Base-by-base conservation (phyloP, 2,113 vertebrate species). In the Pogona vitticeps region DNA sequence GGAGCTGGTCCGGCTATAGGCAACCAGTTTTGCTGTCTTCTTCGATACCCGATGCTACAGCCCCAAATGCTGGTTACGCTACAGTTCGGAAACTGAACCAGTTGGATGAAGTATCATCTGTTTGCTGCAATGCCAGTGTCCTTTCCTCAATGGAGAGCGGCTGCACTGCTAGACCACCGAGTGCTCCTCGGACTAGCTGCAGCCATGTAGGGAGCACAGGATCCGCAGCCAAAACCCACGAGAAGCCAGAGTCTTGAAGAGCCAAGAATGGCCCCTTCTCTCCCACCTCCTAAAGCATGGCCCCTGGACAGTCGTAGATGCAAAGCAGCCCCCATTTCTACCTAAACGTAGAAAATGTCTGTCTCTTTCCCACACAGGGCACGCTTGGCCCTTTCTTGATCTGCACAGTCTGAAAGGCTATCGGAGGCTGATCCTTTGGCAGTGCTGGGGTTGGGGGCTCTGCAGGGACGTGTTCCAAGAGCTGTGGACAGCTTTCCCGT, bases 381-480 rank as follows among this genome's bases (percentile, higher is more conserved):
- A 31, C 52, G 15, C 18, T 87, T 23, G 88, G 52, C 61, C 52
- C 81, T 0, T 12, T 95, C 90, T 93, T 95, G 77, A 95, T 95
- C 80, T 94, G 88, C 6, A 95, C 92, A 12, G 95, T 95, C 68
- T 95, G 93, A 38, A 95, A 95, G 67, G 91, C 80, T 86, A 91
- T 87, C 2, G 87, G 90, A 40, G 91, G 76, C 73, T 90, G 93
- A 26, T 28, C 9, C 23, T 85, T 90, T 36, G 88, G 82, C 18
- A 23, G 1, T 2, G 81, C 40, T 9, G 87, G 26, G 0, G 6
- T 1, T 52, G 95, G 82, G 0, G 97, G 96, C 88, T 98, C 96
- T 15, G 97, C 95, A 0, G 97, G 96, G 1, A 98, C 90, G 7
- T 96, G 98, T 89, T 97, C 96, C 90, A 99, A 92, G 15, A 97